Base-by-base conservation (phyloP, 2,888 invertebrate genomes). In the Parasteatoda lunata region DNA sequence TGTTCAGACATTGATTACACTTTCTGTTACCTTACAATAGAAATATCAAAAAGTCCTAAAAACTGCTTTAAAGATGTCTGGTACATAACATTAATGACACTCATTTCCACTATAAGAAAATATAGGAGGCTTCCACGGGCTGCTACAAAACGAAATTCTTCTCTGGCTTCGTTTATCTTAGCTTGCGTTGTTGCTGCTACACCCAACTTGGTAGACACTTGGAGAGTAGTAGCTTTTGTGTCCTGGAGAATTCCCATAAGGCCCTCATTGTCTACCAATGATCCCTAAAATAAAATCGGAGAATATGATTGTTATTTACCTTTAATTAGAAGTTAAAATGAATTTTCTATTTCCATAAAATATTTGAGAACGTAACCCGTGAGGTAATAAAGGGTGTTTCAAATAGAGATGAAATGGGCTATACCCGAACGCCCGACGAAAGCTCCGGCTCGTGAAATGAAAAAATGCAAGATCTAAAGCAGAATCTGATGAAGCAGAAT, bases 61-160 rank as follows among this genome's bases (percentile, higher is more conserved):
- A 98, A 98, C 92, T 98, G 98, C 91, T 97, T 97, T 76, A 98
- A 93, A 0, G 98, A 97, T 90, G 98, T 98, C 92, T 98, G 98
- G 91, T 98, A 98, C 98, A 98, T 98, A 8, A 95, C 94, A 91
- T 98, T 98, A 0, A 98, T 98, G 91, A 97, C 96, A 91, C 97
- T 97, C 98, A 98, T 98, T 93, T 98, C 98, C 0, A 98, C 98
- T 88, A 98, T 98, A 66, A 98, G 93, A 91, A 98, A 98, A 91
- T 98, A 98, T 1, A 98, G 93, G 83, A 98, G 97, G 0, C 97
- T 97, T 15, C 98, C 98, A 90, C 98, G 94, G 0, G 96, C 96
- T 3, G 98, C 98, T 0, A 98, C 98, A 0, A 98, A 97, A 89
- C 98, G 94, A 91, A 97, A 98, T 92, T 98, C 98, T 93, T 98